Conservation (phyloP, 2,888 invertebrate genomes). For the Bellardia pandia region DNA sequence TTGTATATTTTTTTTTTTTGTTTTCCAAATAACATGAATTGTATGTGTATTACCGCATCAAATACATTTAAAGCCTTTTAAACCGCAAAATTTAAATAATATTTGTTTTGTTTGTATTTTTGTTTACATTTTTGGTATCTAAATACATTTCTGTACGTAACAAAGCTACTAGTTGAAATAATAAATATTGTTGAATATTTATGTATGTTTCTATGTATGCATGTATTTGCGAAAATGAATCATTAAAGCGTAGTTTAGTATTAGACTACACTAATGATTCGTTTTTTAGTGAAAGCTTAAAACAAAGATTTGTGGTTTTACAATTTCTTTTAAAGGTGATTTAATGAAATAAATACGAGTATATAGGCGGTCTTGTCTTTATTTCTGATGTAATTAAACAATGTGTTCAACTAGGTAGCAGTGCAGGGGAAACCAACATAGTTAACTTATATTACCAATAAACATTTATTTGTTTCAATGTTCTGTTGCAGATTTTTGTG, state of each 20-base stretch:
- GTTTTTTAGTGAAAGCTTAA: too few species aligned
- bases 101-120: conserved; percentile 20
- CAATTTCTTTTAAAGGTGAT: neutral
- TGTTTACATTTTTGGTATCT: conserved; percentile 16
- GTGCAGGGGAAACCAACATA: conserved; percentile 16
- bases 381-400: too few species aligned
- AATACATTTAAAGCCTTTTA: conserved; percentile 50
- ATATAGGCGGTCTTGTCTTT: too few species aligned
- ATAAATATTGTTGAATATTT: conserved; percentile 27
- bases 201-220: neutral
- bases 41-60: conserved; percentile 27
- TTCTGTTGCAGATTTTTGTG: neutral
- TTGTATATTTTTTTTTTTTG: neutral
- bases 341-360: too few species aligned
- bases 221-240: too few species aligned
- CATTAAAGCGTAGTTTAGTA: neutral
- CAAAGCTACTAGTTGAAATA: neutral
- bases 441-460: conserved; percentile 48
- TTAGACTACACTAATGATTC: neutral
- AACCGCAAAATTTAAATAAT: conserved; percentile 59
- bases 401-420: conserved; percentile 1
- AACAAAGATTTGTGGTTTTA: too few species aligned
- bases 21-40: neutral
- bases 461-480: conserved; percentile 38
- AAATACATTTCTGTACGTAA: neutral